phyloP scores from a whole-genome alignment of 2,888 invertebrate genomes.

The Hesperia comma region DNA sequence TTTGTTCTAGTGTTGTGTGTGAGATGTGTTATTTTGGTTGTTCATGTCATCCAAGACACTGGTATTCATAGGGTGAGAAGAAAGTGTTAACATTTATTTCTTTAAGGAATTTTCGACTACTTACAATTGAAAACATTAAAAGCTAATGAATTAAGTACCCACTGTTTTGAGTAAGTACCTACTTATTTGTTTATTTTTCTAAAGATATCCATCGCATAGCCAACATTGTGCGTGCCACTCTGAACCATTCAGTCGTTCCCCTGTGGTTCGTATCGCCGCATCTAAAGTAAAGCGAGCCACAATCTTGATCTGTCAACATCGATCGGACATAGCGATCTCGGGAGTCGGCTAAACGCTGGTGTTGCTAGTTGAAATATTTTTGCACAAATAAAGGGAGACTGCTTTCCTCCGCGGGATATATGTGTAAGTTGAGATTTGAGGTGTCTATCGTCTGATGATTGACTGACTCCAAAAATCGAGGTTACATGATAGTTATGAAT shows the following conservation, averaged over 20 bases:
- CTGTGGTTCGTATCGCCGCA: slow-evolving; percentile 3
- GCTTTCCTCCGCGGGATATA: no score
- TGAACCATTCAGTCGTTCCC: not conserved
- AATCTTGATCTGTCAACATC: slow-evolving; percentile 26
- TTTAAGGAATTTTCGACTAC: no score
- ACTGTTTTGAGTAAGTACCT: no score
- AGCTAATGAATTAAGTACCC: not conserved
- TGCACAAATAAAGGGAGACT: not conserved
- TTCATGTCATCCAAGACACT: no score
- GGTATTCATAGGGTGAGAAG: no score
- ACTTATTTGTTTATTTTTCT: not conserved
- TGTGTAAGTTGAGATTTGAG: no score
- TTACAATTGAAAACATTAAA: not conserved
- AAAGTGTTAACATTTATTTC: no score
- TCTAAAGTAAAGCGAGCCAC: slow-evolving; percentile 9
- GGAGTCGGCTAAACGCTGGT: not conserved
- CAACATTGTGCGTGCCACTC: not conserved
- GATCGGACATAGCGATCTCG: slow-evolving; percentile 21
- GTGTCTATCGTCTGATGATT: no score
- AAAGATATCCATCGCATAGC: not conserved
- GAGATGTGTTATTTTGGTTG: no score
- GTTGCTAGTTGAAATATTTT: not conserved
- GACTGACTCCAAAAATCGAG: no score
- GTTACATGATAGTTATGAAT: no score
- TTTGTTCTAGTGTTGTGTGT: no score